Evolutionary conservation across 2,888 invertebrate species (phyloP), one percentile per base, ranked within the genome.

Genomic region (Diplolepis rosae): DNA sequence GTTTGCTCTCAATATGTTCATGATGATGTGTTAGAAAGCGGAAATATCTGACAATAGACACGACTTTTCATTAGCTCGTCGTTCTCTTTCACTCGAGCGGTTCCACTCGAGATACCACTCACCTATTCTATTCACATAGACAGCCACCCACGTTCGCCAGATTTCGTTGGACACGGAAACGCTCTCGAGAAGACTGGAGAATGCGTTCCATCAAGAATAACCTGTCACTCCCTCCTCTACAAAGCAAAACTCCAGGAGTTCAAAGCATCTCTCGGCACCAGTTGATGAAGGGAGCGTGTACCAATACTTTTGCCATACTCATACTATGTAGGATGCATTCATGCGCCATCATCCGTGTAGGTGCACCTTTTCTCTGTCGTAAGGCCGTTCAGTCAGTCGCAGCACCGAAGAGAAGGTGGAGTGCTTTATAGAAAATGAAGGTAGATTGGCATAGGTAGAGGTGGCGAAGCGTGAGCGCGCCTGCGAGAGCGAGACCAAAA

Each of bases 341-440:
- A 69, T 45, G 22, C 28, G 28, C 0, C 45, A 48, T 35, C 35
- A 18, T 68, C 27, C 61, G 45, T 80, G 77, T 80, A 79, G 79
- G 79, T 80, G 79, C 81, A 79, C 79, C 78, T 73, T 79, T 78
- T 78, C 75, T 77, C 72, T 70, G 74, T 75, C 74, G 77, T 77
- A 74, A 82, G 77, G 79, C 74, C 71, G 78, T 79, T 77, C 68
- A 71, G 51, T 71, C 67, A 72, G 75, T 65, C 78, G 69, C 28
- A 66, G 27, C 61, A 50, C 54, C n/a, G 51, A 56, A 71, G 45
- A 50, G 66, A 79, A 69, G 75, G 69, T 66, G 69, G 48, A 68
- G 68, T 66, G 50, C 24, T 66, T 61, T 66, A 76, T 73, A 76
- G 79, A 76, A 81, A 81, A 79, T 76, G 77, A 82, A 77, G 81